Percentiles rank a stretch among this genome's conserved stretches.
Evolutionary conservation across 35 echinoderm and acorn worm species (phyloP).

Genomic region (Holothuria glaberrima): DNA sequence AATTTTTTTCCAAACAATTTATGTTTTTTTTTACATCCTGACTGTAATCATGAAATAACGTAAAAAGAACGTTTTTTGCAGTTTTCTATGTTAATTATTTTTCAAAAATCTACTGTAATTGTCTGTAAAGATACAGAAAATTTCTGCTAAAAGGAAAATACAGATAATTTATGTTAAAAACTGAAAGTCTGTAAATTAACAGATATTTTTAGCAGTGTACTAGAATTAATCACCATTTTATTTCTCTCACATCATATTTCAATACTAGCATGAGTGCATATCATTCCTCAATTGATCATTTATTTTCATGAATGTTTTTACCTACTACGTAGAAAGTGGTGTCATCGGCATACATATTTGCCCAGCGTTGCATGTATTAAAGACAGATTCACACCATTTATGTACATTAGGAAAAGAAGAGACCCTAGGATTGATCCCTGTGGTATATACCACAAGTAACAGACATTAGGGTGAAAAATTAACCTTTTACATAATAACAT

Average conservation of each 20-base stretch:
- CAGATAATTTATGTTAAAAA: too few species aligned
- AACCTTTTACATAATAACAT: not conserved
- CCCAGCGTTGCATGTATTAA: not conserved
- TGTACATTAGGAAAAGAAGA: not conserved
- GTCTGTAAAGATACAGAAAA: too few species aligned
- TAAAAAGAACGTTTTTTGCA: too few species aligned
- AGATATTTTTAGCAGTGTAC: too few species aligned
- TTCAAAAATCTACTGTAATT: too few species aligned
- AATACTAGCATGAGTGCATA: conserved; percentile 10
- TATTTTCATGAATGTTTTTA: conserved; percentile 15
- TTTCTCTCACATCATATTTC: conserved; percentile 10
- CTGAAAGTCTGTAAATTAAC: too few species aligned
- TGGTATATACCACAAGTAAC: not conserved
- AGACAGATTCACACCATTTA: conserved; percentile 5
- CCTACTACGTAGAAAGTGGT: conserved; percentile 1
- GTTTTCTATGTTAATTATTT: too few species aligned
- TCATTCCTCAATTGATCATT: conserved; percentile 1
- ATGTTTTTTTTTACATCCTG: too few species aligned
- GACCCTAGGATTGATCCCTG: conserved; percentile 18
- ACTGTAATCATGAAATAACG: too few species aligned
- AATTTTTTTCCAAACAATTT: too few species aligned
- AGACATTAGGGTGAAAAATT: not conserved
- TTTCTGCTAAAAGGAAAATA: too few species aligned
- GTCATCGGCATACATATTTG: conserved; percentile 19
- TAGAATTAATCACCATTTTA: conserved; percentile 3